phyloP scores from a whole-genome alignment of 2,797 vertebrate species.

The Lagocephalus sceleratus region DNA sequence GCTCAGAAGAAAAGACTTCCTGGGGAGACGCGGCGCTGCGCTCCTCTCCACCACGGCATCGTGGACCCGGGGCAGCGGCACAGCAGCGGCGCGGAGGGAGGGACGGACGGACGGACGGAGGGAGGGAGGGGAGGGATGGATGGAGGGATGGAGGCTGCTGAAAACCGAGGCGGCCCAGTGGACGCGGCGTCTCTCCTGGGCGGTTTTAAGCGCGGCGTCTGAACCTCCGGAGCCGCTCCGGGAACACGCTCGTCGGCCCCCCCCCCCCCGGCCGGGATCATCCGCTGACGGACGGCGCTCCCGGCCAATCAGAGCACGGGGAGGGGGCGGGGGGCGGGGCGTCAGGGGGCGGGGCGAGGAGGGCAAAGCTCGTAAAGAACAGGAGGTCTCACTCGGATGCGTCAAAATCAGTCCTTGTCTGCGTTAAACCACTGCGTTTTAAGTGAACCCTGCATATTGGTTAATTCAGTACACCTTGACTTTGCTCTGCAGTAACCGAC shows the following conservation, averaged over 20 bases:
- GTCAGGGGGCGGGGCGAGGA: no score
- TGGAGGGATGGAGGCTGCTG: constrained; percentile 6
- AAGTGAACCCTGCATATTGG: no score
- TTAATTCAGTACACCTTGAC: no score
- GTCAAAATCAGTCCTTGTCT: no score
- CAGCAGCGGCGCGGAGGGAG: constrained; percentile 5
- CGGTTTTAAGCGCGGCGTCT: constrained; percentile 59
- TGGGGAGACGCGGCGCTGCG: constrained; percentile 55
- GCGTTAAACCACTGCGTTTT: no score
- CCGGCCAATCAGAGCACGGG: constrained; percentile 57
- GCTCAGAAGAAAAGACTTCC: constrained; percentile 26
- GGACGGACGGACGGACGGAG: constrained; percentile 6
- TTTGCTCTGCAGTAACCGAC: no score
- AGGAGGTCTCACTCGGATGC: constrained; percentile 20
- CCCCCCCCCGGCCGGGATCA: constrained; percentile 63
- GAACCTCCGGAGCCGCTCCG: constrained; percentile 27
- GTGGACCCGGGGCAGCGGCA: constrained; percentile 33
- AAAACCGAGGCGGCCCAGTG: constrained; percentile 36
- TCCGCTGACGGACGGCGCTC: constrained; percentile 43
- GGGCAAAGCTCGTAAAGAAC: background rate
- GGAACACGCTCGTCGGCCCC: no score
- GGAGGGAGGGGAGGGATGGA: no score
- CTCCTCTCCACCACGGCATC: constrained; percentile 58
- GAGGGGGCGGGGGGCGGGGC: no score
- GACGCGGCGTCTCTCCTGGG: constrained; percentile 56